Percentiles rank a stretch among this genome's conserved stretches.
Evolutionary conservation across 2,113 vertebrate genomes (phyloP).

Genomic region (Petaurus breviceps): DNA sequence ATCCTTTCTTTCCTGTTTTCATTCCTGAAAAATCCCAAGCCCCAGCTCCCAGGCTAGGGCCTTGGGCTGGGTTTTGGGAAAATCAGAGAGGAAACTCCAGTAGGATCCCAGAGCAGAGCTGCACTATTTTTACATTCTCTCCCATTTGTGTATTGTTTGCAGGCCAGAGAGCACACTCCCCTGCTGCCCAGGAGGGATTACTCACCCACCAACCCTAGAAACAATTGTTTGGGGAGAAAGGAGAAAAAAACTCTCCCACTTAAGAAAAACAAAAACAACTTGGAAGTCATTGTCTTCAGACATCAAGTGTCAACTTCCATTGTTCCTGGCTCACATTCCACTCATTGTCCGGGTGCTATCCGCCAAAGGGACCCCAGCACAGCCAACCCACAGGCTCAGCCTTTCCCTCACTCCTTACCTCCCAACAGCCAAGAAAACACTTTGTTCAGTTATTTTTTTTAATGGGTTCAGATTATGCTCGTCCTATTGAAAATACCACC

Average conservation of each 20-base stretch:
- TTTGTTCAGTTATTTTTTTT: not conserved
- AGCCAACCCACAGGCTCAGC: not conserved
- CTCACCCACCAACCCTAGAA: constrained; percentile 50
- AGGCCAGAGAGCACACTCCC: constrained; percentile 41
- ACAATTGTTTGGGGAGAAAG: constrained; percentile 53
- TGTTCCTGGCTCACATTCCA: constrained; percentile 49
- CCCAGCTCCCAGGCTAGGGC: not conserved
- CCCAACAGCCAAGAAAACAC: not conserved
- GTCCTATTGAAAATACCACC: not conserved
- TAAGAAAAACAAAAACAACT: constrained; percentile 39
- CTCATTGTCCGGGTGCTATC: not conserved
- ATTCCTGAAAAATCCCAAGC: not conserved
- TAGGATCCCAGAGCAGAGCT: not conserved
- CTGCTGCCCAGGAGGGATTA: constrained; percentile 56
- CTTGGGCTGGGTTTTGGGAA: not conserved
- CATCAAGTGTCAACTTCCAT: constrained; percentile 56
- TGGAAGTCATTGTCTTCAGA: constrained; percentile 56
- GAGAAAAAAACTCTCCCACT: constrained; percentile 39
- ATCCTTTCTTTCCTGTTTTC: not conserved
- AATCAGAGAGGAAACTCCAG: not conserved
- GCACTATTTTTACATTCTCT: constrained; percentile 60
- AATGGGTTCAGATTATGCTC: not conserved
- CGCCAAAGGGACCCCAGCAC: not conserved
- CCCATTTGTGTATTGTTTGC: constrained; percentile 63
- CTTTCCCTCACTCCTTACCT: not conserved